phyloP scores from a whole-genome alignment of 2,113 vertebrate species.

The Gavialis gangeticus region DNA sequence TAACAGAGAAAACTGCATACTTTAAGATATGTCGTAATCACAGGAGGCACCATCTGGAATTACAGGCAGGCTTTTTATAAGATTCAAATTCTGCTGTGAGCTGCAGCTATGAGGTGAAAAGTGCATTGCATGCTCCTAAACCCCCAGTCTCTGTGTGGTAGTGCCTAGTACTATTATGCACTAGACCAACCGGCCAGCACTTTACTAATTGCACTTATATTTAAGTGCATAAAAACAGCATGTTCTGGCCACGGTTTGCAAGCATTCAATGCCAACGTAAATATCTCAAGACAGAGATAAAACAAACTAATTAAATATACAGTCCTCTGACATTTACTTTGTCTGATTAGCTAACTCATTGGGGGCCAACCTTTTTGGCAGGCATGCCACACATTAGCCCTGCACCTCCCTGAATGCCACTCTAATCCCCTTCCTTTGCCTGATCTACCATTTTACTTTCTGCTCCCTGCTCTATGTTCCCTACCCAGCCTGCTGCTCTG shows the following conservation, averaged over 20 bases:
- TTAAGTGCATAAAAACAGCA: conserved; percentile 33
- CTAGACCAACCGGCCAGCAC: not conserved
- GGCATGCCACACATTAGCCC: too few relatives aligned
- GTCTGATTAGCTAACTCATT: conserved; percentile 54
- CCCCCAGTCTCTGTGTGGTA: not conserved
- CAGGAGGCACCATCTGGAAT: not conserved
- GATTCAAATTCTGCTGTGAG: conserved; percentile 1
- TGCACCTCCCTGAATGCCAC: too few relatives aligned
- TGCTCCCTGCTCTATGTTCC: too few relatives aligned
- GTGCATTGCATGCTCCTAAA: not conserved
- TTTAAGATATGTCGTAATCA: not conserved
- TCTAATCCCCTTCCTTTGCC: too few relatives aligned
- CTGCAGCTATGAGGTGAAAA: conserved; percentile 35
- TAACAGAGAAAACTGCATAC: not conserved
- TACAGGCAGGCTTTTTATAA: not conserved
- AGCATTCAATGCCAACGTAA: conserved; percentile 62
- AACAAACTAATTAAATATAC: conserved; percentile 63
- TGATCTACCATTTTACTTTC: too few relatives aligned
- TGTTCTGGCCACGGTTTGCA: conserved; percentile 22
- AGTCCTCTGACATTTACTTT: conserved; percentile 29
- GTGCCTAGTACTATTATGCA: not conserved
- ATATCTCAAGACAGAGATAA: conserved; percentile 60
- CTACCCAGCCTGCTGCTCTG: too few relatives aligned
- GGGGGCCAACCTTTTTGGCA: not conserved
- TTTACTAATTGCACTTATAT: conserved; percentile 24